Base-by-base conservation (phyloP, 2,797 vertebrate species). In the Sebastes steindachneri region DNA sequence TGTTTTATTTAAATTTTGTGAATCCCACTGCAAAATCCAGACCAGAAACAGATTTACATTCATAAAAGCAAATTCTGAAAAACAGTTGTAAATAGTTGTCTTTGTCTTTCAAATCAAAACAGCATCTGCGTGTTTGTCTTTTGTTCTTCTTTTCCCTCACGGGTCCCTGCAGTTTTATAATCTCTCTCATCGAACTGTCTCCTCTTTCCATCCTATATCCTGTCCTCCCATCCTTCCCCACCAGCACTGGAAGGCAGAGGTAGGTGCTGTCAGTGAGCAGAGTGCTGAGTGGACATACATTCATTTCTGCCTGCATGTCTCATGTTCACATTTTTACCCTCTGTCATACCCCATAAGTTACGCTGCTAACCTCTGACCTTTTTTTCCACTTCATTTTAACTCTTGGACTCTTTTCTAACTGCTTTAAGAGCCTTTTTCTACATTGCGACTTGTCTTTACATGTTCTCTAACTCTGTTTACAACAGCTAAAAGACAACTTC, bases 231-330 rank as follows among this genome's bases (percentile, higher is more conserved):
- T 88, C 84, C 86, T 82, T 89, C 79, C 86, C 87, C 91, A 68
- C 83, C 94, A 96, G 96, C 95, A 96, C 90, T 96, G 96, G 96
- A 96, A 93, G 93, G 86, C 89, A 4, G 95, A 96, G 96, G 96
- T 96, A 96, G 95, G 96, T 95, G 81, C 81, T 89, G 87, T 82
- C 68, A 88, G 83, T 86, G 85, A 91, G 74, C 88, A 75, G 87
- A 82, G 84, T 83, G 90, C 89, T 78, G 86, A 76, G 62, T 91
- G 85, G 89, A 83, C 79, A 53, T 14, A 19, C 66, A 31, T 64
- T 80, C 19, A 33, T 65, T 48, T 55, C 77, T 64, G 10, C 78
- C 89, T 86, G 95, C 93, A 95, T 93, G 95, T 83, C 73, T 71
- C 75, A 41, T 51, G 66, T 51, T 54, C 23, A 78, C 54, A 41